phyloP scores from a whole-genome alignment of 2,113 vertebrate species.

The Axis porcinus region DNA sequence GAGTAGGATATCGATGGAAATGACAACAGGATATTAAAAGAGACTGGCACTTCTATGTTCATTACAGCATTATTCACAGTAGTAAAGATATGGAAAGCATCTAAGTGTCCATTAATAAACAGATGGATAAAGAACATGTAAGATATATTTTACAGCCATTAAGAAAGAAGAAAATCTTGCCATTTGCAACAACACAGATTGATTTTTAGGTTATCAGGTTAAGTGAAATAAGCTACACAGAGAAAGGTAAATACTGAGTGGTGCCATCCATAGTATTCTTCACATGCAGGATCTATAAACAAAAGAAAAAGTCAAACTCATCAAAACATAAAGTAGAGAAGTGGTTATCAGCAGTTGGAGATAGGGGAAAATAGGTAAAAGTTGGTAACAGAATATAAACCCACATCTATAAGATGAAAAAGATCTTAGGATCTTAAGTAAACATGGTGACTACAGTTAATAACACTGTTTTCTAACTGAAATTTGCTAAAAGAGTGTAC shows the following conservation, averaged over 20 bases:
- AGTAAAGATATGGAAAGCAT: not conserved
- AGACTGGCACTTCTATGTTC: not conserved
- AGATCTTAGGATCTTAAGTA: not conserved
- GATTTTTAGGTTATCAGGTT: not conserved
- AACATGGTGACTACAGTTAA: not conserved
- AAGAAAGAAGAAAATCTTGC: not conserved
- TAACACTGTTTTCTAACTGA: not conserved
- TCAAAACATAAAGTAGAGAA: not conserved
- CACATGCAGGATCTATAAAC: not conserved
- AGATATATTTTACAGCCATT: not conserved
- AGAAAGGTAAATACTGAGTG: not conserved
- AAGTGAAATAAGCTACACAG: not conserved
- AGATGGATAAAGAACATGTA: not conserved
- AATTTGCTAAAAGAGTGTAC: not conserved
- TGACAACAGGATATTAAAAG: not conserved
- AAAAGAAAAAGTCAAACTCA: not conserved
- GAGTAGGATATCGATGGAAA: not conserved
- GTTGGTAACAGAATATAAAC: not conserved
- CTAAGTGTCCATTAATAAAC: not conserved
- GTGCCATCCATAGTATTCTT: not conserved
- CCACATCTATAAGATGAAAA: not conserved
- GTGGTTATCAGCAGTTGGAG: not conserved
- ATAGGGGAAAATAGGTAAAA: not conserved
- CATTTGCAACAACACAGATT: not conserved
- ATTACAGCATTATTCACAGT: not conserved